Evolutionary conservation across 2,888 invertebrate species (phyloP), one percentile per base, ranked within the genome.

Genomic region (Coleophora flavipennella): DNA sequence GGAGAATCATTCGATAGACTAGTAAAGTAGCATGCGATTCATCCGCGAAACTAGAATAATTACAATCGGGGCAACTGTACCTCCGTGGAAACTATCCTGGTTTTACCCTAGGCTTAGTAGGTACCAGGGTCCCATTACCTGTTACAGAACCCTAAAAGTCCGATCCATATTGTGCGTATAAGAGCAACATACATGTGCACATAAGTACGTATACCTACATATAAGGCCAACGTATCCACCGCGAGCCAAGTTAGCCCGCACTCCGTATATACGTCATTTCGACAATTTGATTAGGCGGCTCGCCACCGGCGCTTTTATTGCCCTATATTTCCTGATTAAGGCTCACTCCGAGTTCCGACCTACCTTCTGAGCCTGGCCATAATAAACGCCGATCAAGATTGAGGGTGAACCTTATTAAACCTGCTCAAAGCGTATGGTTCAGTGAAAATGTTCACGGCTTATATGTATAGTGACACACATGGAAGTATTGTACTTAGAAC

Each of bases 281-380:
- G 69, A 63, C 66, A 73, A 81, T 78, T 77, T 78, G 79, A 79
- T 79, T 81, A 80, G 69, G 67, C 59, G 60, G 60, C 60, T 59
- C 55, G 64, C 70, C 64, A 65, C 64, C 59, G 70, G 60, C 38
- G 48, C 47, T 50, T 75, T 84, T 84, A 84, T 76, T 71, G 57
- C 73, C 67, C 80, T 67, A 80, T 84, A 83, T 83, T 72, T 81
- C 68, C 76, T 79, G 74, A 83, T 83, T 84, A 83, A 64, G 60
- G 58, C 62, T 67, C 57, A 51, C 20, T 20, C 53, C 56, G 51
- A 57, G 51, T 6, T 20, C 53, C 56, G 51, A 57, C 53, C 60
- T 57, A 55, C 59, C 57, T 54, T 49, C 50, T 46, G 53, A 43
- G 36, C 12, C 11, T 45, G 51, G 49, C 54, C 49, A 43, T 43